These are phyloP conservation scores for Stegastes partitus DNA, from an alignment of 2,113 vertebrate species.

Conservation along the genomic window DNA sequence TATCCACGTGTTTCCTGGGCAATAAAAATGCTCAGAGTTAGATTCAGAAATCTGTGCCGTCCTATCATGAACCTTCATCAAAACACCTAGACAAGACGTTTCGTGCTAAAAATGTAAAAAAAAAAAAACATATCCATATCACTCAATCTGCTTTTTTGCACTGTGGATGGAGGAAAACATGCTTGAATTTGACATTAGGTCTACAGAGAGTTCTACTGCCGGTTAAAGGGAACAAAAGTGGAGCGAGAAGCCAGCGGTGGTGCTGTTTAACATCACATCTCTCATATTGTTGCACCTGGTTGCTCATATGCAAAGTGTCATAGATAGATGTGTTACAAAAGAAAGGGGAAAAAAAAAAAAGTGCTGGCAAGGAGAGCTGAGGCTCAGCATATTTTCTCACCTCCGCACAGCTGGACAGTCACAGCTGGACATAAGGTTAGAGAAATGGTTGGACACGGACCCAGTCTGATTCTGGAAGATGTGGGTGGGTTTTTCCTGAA, in stretches of 20 bases:
- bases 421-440: no score
- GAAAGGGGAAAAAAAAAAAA: background rate
- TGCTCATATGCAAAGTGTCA: background rate
- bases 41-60: background rate
- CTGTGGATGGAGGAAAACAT: background rate
- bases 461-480: no score
- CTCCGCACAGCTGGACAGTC: no score
- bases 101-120: conserved; percentile 11
- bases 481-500: no score
- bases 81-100: conserved; percentile 15
- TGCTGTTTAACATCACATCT: no score
- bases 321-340: background rate
- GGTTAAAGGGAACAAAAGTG: background rate
- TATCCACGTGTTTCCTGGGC: conserved; percentile 34
- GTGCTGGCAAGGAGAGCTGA: background rate
- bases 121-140: background rate
- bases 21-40: background rate
- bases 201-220: no score
- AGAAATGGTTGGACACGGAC: no score
- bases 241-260: background rate
- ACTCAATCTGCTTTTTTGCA: no score
- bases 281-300: background rate
- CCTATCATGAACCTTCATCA: conserved; percentile 29
- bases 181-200: background rate
- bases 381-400: background rate